A percentile compares a stretch with the other conserved stretches of the same genome.
Evolutionary conservation across 1,140 invertebrate genomes (phyloP).

Genomic region (Halictus rubicundus): DNA sequence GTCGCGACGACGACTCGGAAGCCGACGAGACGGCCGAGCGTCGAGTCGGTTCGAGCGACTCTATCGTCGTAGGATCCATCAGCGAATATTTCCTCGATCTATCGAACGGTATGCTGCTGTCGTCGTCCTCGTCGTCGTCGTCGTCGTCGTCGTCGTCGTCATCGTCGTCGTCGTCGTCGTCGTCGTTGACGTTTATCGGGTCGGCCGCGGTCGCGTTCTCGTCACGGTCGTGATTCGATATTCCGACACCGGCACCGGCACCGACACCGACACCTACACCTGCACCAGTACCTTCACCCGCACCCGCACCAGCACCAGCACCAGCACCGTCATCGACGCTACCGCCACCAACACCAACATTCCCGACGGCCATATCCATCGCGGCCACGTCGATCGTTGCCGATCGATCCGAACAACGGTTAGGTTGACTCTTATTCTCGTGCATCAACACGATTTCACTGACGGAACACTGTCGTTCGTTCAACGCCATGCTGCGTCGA

Average conservation of each 20-base stretch:
- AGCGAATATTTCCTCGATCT: constrained; percentile 28
- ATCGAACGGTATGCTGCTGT: constrained; percentile 42
- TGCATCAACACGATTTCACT: constrained; percentile 78
- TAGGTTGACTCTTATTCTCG: constrained; percentile 71
- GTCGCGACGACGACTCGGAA: constrained; percentile 61
- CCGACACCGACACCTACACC: too few relatives aligned
- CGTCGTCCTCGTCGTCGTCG: too few relatives aligned
- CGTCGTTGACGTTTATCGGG: constrained; percentile 12
- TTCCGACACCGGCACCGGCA: too few relatives aligned
- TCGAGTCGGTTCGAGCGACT: constrained; percentile 49
- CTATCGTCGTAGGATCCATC: constrained; percentile 44
- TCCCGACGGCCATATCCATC: background rate
- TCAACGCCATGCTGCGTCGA: constrained; percentile 76
- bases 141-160: too few relatives aligned
- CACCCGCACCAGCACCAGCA: too few relatives aligned
- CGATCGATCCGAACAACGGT: constrained; percentile 51
- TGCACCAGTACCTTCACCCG: too few relatives aligned
- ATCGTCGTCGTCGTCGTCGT: too few relatives aligned
- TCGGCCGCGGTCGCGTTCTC: background rate
- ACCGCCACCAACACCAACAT: background rate
- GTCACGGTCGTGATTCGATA: too few relatives aligned
- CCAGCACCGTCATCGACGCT: too few relatives aligned
- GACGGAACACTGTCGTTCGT: constrained; percentile 76
- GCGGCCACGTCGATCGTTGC: constrained; percentile 18
- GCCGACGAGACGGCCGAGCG: constrained; percentile 55